phyloP scores from a whole-genome alignment of 2,113 vertebrate genomes.

The Macquaria ambigua region DNA sequence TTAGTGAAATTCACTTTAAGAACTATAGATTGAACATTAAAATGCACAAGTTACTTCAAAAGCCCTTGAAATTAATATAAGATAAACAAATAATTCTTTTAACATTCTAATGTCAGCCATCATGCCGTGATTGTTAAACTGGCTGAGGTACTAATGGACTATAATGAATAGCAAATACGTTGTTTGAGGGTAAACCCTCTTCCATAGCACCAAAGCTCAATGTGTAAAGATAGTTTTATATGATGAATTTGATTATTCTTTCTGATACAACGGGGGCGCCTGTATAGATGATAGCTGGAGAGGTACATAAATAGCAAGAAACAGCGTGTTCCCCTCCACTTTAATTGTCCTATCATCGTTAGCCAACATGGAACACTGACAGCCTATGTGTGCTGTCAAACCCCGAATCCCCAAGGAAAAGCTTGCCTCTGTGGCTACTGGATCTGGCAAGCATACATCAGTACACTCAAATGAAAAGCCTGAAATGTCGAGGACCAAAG shows the following conservation, averaged over 20 bases:
- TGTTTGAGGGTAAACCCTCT: conserved; percentile 12
- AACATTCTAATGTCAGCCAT: conserved; percentile 26
- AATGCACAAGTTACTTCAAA: not conserved
- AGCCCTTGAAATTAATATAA: conserved; percentile 47
- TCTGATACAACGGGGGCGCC: conserved; percentile 20
- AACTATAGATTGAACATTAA: not conserved
- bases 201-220: conserved; percentile 21
- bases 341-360: conserved; percentile 75
- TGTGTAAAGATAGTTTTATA: conserved; percentile 17
- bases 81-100: conserved; percentile 53
- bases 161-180: conserved; percentile 19
- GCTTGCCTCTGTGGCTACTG: conserved; percentile 70
- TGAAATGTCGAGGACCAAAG: conserved; percentile 76
- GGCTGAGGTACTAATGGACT: conserved; percentile 4
- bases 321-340: conserved; percentile 57
- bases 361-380: conserved; percentile 73
- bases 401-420: conserved; percentile 69
- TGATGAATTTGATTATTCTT: conserved; percentile 31
- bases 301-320: conserved; percentile 66
- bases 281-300: conserved; percentile 41
- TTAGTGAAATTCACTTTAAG: not conserved
- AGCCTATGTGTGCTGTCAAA: conserved; percentile 79
- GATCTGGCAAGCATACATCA: conserved; percentile 76
- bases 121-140: conserved; percentile 21
- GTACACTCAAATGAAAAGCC: conserved; percentile 73